phyloP scores from a whole-genome alignment of 64 coral and sea anemone species.

The Hydrozoanthus tunicans region DNA sequence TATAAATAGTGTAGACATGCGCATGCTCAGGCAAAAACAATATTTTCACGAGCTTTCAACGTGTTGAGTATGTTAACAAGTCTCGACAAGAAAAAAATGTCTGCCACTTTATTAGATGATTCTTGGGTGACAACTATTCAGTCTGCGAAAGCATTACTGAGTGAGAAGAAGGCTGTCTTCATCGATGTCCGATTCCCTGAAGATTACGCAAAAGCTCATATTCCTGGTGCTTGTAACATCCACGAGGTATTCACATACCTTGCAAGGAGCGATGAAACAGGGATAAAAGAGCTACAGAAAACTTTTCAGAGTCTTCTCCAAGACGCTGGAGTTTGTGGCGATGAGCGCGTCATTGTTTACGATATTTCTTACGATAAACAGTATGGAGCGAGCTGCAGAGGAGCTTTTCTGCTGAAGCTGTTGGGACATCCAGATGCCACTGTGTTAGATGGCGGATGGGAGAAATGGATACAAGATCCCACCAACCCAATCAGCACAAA shows the following conservation, averaged over 20 bases:
- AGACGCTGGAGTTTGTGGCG: constrained; percentile 38
- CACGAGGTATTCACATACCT: constrained; percentile 44
- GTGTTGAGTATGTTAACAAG: no score
- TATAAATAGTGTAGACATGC: no score
- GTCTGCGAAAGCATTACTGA: neutral
- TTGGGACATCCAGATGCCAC: constrained; percentile 17
- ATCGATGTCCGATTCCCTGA: constrained; percentile 24
- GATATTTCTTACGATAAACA: constrained; percentile 37
- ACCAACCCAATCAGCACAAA: constrained; percentile 17
- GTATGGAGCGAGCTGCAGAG: constrained; percentile 43
- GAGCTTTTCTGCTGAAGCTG: constrained; percentile 9
- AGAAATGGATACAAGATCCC: constrained; percentile 28
- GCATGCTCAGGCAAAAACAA: no score
- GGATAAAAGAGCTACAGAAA: constrained; percentile 9
- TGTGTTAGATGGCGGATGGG: constrained; percentile 38
- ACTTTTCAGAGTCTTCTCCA: constrained; percentile 19
- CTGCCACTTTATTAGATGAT: no score
- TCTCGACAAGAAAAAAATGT: no score
- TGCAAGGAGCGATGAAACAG: constrained; percentile 30
- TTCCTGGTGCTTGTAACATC: constrained; percentile 51
- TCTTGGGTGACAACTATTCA: neutral
- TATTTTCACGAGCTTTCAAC: no score
- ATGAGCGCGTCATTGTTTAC: constrained; percentile 22
- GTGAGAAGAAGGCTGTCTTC: neutral
- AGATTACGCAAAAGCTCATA: constrained; percentile 31